Percentiles rank a stretch among this genome's conserved stretches.
These are phyloP conservation scores for Petrocephalus schoutedeni DNA, from an alignment of 2,797 vertebrate genomes.

Conservation along the genomic window DNA sequence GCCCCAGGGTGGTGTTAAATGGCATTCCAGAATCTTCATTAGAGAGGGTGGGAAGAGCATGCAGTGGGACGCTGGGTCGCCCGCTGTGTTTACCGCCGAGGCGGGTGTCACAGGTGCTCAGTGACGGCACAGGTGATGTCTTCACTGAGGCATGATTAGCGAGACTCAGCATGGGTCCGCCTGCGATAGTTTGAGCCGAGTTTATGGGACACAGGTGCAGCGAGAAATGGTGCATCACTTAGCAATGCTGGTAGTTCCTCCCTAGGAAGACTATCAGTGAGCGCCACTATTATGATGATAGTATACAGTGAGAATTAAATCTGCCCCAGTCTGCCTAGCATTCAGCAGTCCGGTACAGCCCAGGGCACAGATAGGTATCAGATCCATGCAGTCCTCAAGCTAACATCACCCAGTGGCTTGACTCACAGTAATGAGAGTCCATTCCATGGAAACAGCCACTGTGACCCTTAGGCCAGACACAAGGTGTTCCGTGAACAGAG, in stretches of 20 bases:
- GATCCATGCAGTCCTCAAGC: slow-evolving; percentile 20
- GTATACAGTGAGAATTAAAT: background rate
- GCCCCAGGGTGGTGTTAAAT: background rate
- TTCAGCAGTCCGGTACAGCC: background rate
- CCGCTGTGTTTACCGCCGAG: background rate
- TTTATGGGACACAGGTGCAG: background rate
- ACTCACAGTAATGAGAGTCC: slow-evolving; percentile 16
- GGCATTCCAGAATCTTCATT: slow-evolving; percentile 4
- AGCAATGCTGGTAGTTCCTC: background rate
- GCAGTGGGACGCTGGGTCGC: background rate
- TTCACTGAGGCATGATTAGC: background rate
- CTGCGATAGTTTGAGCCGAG: background rate
- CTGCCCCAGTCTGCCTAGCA: background rate
- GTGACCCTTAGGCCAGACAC: slow-evolving; percentile 23
- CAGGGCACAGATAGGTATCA: background rate
- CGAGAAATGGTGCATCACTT: background rate
- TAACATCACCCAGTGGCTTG: slow-evolving; percentile 3
- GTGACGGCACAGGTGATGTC: background rate
- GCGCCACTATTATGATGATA: background rate
- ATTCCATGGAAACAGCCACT: background rate
- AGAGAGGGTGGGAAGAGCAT: background rate
- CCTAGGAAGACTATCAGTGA: background rate
- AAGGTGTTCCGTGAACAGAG: slow-evolving; percentile 16
- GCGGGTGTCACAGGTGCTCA: background rate
- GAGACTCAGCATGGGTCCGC: background rate